Base-by-base conservation (phyloP, 2,888 invertebrate species). In the Villa cingulata region DNA sequence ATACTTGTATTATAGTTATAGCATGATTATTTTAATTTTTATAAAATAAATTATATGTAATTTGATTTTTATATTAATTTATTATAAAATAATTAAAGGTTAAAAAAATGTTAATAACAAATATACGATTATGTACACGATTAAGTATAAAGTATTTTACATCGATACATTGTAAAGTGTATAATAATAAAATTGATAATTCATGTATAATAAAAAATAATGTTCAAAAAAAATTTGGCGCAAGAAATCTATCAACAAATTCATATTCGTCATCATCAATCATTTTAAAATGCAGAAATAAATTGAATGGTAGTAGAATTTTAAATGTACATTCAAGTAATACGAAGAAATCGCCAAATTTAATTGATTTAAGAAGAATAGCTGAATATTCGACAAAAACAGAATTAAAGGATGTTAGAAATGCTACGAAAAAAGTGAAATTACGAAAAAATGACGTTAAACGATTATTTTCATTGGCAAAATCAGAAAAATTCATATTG, bases 401-500 rank as follows among this genome's bases (percentile, higher is more conserved):
- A 4, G 52, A 51, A 3, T 32, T 20, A 2, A 49, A 53, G 19
- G 37, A 16, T 23, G 9, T 19, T 16, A 23, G 4, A 6, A 9
- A 29, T 40, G 14, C 12, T 15, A 37, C 51, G 6, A 48, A 53
- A 17, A 58, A 57, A 39, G 50, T 58, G 0, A 57, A 57, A 48
- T 53, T 65, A 37, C 55, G 53, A 23, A 55, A 44, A 23, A 52
- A 54, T 1, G 62, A 64, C 46, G 58, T 65, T 15, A 32, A 42
- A n/a, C 61, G 68, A 16, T 55, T 68, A 9, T 48, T 67, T 10
- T 48, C 52, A 0, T 50, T 68, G 41, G 59, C 63, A 2, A 62
- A 56, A 41, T 56, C 61, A 3, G 68, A 69, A 45, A 65, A 65
- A 52, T 53, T 58, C 46, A 56, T 60, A 4, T 55, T 69, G 18